Evolutionary conservation across 2,888 invertebrate genomes (phyloP).

Genomic region (Drosophila hawaiiensis): DNA sequence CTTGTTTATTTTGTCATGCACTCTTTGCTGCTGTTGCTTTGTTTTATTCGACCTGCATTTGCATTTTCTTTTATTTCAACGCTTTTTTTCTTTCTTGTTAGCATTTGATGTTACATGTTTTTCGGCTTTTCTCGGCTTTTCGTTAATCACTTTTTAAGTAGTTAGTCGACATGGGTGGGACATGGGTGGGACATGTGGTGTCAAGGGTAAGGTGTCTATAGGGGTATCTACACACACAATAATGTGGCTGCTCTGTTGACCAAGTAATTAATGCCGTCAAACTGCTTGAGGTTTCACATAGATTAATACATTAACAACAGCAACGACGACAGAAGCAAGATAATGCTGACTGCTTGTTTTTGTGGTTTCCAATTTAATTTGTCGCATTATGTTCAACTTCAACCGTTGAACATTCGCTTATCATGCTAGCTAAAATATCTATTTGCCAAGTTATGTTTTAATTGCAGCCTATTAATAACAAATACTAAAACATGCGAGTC

Average conservation of each 20-base stretch:
- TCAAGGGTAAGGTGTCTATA: neutral
- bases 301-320: neutral
- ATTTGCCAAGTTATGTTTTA: neutral
- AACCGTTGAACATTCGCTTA: constrained; percentile 1
- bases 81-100: constrained; percentile 32
- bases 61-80: constrained; percentile 18
- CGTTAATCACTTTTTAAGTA: constrained; percentile 57
- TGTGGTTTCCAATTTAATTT: constrained; percentile 12
- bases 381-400: constrained; percentile 38
- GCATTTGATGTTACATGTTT: constrained; percentile 56
- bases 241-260: constrained; percentile 19
- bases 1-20: constrained; percentile 12
- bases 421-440: neutral
- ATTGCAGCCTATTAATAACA: neutral
- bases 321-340: constrained; percentile 4
- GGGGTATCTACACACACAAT: constrained; percentile 9
- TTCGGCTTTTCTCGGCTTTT: constrained; percentile 43
- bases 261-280: constrained; percentile 62
- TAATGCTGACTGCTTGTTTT: constrained; percentile 7
- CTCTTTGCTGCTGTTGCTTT: constrained; percentile 8
- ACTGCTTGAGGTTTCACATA: constrained; percentile 31
- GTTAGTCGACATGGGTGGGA: constrained; percentile 14
- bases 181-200: neutral
- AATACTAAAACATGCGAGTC: neutral
- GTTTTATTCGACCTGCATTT: constrained; percentile 27